Evolutionary conservation across 2,888 invertebrate species (phyloP), one percentile per base, ranked within the genome.

Genomic region (Sycophila texana): DNA sequence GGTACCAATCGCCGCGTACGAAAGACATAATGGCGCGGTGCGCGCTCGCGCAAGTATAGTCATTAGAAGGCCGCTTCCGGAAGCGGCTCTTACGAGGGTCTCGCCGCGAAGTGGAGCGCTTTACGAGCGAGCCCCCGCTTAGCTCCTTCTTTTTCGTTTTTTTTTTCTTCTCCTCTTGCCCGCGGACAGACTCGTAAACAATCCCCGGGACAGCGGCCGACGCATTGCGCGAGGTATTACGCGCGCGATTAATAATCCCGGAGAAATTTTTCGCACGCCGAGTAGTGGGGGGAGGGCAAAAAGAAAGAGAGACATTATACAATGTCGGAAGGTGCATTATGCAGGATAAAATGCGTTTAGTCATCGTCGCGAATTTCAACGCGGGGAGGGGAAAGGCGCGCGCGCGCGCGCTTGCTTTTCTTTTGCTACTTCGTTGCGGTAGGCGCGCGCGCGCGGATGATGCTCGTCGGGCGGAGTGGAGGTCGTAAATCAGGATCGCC

Each of bases 301-400:
- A 39, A 7, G 39, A 39, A 39, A 39, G 39, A 39, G 39, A 39
- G 39, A 47, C 47, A 49, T 71, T 71, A 71, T 58, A 58, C 70
- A 71, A 58, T 71, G 53, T 18, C 22, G 16, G 30, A 51, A 16
- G 39, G 22, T 30, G 47, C 16, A 57, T 57, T 47, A 49, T 20
- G 47, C 16, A 16, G 26, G 60, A 49, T 71, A 58, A 58, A 58
- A 60, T 58, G 58, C 5, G 58, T 12, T 55, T 7, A 16, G 68
- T 68, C 68, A 68, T 68, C 68, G 49, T 68, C 18, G 55, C 18
- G n/a, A 51, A 68, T 55, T 68, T n/a, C n/a, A n/a, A 55, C 26
- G 2, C 2, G 30, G 55, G 16, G 22, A 49, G 49, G 22, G 26
- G 12, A n/a, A 16, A 14, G 22, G 51, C 51, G 13, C 10, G 26